A percentile compares a stretch with the other conserved stretches of the same genome.
phyloP scores from a whole-genome alignment of 2,888 invertebrate genomes.

The Xylota sylvarum region DNA sequence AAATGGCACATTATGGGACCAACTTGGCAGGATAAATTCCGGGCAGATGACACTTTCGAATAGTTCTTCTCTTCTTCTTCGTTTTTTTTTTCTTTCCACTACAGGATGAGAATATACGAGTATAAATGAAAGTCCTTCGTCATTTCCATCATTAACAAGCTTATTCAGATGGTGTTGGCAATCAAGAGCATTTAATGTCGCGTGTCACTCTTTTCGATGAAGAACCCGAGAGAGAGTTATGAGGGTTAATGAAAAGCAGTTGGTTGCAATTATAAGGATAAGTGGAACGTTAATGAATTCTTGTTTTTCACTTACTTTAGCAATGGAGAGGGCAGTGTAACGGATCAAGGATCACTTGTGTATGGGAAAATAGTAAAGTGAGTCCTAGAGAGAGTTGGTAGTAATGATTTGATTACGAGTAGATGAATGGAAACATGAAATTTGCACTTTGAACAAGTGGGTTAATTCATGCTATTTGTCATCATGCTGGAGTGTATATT shows the following conservation, averaged over 20 bases:
- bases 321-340: background rate
- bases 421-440: too few species aligned
- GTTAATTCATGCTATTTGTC: too few species aligned
- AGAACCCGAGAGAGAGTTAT: background rate
- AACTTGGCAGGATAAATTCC: conserved; percentile 62
- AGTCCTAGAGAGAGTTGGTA: too few species aligned
- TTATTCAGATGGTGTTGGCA: conserved; percentile 62
- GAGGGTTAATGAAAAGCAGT: conserved; percentile 22
- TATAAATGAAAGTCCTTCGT: conserved; percentile 54
- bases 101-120: conserved; percentile 23
- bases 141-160: conserved; percentile 64
- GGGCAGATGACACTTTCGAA: conserved; percentile 59
- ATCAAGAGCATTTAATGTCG: conserved; percentile 55
- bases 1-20: conserved; percentile 63
- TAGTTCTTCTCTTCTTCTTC: conserved; percentile 7
- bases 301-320: background rate
- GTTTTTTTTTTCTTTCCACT: background rate
- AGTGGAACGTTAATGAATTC: conserved; percentile 11
- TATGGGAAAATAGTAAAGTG: background rate
- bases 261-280: conserved; percentile 21
- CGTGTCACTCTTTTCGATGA: conserved; percentile 42
- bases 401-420: too few species aligned
- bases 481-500: background rate
- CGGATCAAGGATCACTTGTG: background rate
- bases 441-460: too few species aligned